These are phyloP conservation scores for Epiblema foenella DNA, from an alignment of 2,888 invertebrate species.

Conservation along the genomic window DNA sequence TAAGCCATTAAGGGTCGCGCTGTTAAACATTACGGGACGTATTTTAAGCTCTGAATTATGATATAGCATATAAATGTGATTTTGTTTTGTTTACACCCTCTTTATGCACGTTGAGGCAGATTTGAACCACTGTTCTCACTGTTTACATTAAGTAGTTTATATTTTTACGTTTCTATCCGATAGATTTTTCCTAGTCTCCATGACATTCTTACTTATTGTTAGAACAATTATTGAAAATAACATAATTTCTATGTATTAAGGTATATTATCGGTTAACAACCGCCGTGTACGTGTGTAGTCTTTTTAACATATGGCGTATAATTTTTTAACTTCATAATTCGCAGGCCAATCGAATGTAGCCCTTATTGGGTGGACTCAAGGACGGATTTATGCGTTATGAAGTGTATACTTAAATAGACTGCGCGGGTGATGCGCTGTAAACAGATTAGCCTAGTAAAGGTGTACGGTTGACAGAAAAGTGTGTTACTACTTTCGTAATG, in stretches of 20 bases:
- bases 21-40: slow-evolving; percentile 9
- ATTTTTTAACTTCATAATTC: slow-evolving; percentile 1
- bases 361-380: neutral
- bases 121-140: slow-evolving; percentile 21
- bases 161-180: neutral
- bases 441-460: slow-evolving; percentile 71
- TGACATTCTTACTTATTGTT: neutral
- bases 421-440: slow-evolving; percentile 62
- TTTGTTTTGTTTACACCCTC: slow-evolving; percentile 19
- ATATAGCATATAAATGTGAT: slow-evolving; percentile 37
- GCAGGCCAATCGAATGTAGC: neutral
- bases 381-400: neutral
- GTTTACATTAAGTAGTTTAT: neutral
- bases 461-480: slow-evolving; percentile 56
- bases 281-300: slow-evolving; percentile 1
- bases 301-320: slow-evolving; percentile 25
- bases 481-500: slow-evolving; percentile 4
- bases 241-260: neutral
- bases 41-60: slow-evolving; percentile 25
- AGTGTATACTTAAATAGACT: slow-evolving; percentile 54
- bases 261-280: slow-evolving; percentile 9
- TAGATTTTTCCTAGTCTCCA: neutral
- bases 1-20: slow-evolving; percentile 32
- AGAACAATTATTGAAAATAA: neutral
- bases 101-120: slow-evolving; percentile 12